Conservation (phyloP, 2,797 vertebrate genomes). For the Fistularia tabacaria region DNA sequence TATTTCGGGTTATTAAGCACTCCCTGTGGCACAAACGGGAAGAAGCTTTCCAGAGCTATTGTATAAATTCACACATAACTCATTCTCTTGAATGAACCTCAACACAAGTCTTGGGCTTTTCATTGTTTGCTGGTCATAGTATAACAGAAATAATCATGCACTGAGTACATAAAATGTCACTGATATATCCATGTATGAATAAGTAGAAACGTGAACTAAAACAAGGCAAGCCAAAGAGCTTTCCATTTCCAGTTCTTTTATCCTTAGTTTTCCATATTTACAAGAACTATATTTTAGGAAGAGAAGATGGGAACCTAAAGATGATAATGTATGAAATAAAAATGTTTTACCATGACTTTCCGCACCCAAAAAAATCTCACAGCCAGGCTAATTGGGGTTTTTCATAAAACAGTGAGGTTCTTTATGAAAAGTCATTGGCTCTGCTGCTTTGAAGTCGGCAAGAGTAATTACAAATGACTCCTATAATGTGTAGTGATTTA, state of each 20-base stretch:
- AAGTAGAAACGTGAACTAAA: no score
- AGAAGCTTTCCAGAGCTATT: constrained; percentile 25
- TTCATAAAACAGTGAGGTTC: constrained; percentile 27
- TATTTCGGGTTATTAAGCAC: constrained; percentile 61
- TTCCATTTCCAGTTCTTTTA: no score
- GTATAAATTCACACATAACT: constrained; percentile 11
- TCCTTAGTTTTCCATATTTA: no score
- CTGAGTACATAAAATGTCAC: no score
- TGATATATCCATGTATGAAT: no score
- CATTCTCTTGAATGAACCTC: constrained; percentile 3
- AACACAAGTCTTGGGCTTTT: constrained; percentile 1
- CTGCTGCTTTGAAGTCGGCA: background rate
- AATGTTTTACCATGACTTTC: constrained; percentile 24
- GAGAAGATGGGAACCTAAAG: no score
- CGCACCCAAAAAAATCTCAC: constrained; percentile 29
- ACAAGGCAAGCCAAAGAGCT: no score
- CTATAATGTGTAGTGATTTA: no score
- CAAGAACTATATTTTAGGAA: no score
- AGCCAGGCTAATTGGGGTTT: constrained; percentile 33
- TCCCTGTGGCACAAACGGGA: constrained; percentile 43
- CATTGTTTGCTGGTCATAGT: no score
- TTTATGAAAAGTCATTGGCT: constrained; percentile 10
- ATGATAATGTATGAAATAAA: constrained; percentile 31
- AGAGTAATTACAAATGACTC: background rate
- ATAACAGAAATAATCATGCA: no score